Evolutionary conservation across 2,113 vertebrate genomes (phyloP), one percentile per base, ranked within the genome.

Genomic region (Gnathonemus echidnorhynchus): DNA sequence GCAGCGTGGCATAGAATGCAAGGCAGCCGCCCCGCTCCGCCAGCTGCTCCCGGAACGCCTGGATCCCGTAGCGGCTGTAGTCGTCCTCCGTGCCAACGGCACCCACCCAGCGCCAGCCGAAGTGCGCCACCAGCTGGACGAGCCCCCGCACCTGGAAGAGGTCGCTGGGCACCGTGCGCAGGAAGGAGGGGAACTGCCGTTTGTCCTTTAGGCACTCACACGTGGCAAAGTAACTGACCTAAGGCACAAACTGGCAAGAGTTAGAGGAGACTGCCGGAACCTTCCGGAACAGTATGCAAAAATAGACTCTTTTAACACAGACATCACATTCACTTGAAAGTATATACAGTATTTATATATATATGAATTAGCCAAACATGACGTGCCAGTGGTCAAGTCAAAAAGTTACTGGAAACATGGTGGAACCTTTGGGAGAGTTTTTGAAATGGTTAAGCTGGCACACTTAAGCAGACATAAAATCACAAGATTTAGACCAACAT

Each of bases 51-150:
- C 94, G 92, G 86, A 96, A 96, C 6, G 94, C 93, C 90, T 96
- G 95, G 89, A 96, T 96, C 2, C 95, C 96, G 62, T 96, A 95
- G 0, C 70, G 94, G 90, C 96, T 96, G 88, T 96, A 96, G 90
- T 96, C 96, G 77, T 96, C 95, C 90, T 96, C 94, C 19, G 94
- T 95, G 7, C 95, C 96, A 86, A 96, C 24, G 24, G 94, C 95
- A 35, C 93, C 93, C 45, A 94, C 93, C 94, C 94, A 94, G 13
- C 85, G 91, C 94, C 94, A 94, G 9, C 90, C 92, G 84, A 94
- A 94, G 89, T 93, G 90, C 1, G 46, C 88, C 53, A 94, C 92
- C 84, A 94, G 87, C 88, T 94, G 93, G 24, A 93, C 93, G 10
- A 95, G 89, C 31, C 91, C 94, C 21, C 87, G 92, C 42, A 94